Conservation (phyloP, 2,113 vertebrate genomes). For the Bubalus kerabau region DNA sequence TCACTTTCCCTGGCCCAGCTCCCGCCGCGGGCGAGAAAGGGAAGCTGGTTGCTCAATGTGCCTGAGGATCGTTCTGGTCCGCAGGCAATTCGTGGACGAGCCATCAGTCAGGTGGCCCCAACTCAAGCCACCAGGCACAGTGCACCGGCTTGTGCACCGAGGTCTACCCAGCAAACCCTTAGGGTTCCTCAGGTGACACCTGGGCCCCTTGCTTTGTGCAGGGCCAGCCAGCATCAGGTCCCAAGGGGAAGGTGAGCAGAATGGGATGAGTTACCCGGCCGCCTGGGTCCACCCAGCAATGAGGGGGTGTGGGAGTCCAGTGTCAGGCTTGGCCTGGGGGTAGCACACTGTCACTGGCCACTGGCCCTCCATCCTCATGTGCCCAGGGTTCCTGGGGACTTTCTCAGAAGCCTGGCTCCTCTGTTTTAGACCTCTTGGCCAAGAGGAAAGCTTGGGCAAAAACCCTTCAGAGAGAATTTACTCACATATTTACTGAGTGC, state of each 20-base stretch:
- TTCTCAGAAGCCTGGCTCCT: not conserved
- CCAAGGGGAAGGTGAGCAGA: not conserved
- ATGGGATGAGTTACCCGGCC: not conserved
- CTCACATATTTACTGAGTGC: not conserved
- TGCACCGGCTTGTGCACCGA: not conserved
- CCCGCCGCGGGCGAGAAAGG: slow-evolving; percentile 16
- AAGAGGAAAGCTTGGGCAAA: not conserved
- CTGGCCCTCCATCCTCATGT: not conserved
- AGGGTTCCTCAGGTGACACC: not conserved
- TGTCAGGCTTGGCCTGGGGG: not conserved
- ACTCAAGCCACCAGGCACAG: not conserved
- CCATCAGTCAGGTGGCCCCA: not conserved
- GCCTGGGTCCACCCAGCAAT: not conserved
- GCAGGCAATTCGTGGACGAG: not conserved
- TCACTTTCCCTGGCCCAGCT: slow-evolving; percentile 53
- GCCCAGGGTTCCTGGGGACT: not conserved
- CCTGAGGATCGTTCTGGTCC: not conserved
- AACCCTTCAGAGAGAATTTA: not conserved
- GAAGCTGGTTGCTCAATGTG: slow-evolving; percentile 46
- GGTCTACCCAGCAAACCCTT: not conserved
- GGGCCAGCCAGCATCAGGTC: not conserved
- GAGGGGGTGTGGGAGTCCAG: too few species aligned
- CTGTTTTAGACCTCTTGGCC: not conserved
- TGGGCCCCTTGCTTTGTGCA: not conserved
- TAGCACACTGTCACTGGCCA: not conserved